A percentile compares a stretch with the other conserved stretches of the same genome.
Evolutionary conservation across 2,113 vertebrate genomes (phyloP).

Genomic region (Uria aalge): DNA sequence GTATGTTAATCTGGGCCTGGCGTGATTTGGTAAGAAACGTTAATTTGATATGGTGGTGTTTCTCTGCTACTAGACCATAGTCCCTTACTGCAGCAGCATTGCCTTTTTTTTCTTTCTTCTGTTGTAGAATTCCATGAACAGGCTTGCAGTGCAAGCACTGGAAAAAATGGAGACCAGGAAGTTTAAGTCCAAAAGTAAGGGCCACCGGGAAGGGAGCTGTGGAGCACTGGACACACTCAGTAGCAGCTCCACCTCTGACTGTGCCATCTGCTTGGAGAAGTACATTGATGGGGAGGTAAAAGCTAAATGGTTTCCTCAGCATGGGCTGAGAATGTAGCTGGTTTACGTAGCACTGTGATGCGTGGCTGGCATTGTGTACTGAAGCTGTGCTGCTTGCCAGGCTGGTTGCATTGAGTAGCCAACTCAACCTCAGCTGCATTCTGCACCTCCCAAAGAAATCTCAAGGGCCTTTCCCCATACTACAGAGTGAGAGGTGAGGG

Average conservation of each 20-base stretch:
- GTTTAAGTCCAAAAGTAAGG: conserved; percentile 94
- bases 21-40: neutral
- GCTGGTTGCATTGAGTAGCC: neutral
- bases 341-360: neutral
- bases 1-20: neutral
- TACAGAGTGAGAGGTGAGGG: neutral
- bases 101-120: neutral
- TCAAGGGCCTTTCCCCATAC: neutral
- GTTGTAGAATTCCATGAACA: conserved; percentile 94
- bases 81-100: neutral
- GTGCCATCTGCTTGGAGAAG: conserved; percentile 99
- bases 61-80: neutral
- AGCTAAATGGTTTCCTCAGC: neutral
- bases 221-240: conserved; percentile 91
- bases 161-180: conserved; percentile 99
- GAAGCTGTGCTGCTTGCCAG: neutral
- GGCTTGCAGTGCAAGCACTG: conserved; percentile 94
- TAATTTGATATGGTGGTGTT: neutral
- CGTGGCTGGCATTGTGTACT: rapidly evolving
- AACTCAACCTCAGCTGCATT: neutral
- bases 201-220: conserved; percentile 86
- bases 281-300: conserved; percentile 97
- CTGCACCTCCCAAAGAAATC: neutral
- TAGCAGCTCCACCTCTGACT: conserved; percentile 96
- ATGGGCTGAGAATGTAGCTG: neutral